Conservation (phyloP, 2,797 vertebrate species). For the Brachyalestes nurse region DNA sequence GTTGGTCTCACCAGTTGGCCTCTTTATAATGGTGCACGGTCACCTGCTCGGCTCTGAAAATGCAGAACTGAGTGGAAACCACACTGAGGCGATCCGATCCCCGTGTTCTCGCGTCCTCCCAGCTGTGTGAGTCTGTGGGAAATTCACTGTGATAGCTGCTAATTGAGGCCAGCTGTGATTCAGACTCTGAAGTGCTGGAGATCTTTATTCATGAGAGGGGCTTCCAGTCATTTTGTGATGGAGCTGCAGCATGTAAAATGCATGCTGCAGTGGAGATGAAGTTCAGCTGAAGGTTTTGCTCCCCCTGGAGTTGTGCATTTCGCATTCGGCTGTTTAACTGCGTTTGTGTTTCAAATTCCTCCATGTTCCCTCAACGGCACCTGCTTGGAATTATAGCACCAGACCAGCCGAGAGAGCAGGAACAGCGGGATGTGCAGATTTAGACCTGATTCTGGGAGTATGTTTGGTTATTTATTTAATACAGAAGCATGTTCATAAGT, state of each 20-base stretch:
- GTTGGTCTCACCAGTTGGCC: not conserved
- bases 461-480: not conserved
- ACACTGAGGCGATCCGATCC: conserved; percentile 36
- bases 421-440: not conserved
- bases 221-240: conserved; percentile 39
- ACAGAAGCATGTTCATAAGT: not conserved
- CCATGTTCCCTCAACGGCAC: too few species aligned
- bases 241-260: conserved; percentile 36
- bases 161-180: conserved; percentile 54
- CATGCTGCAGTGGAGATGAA: conserved; percentile 28
- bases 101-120: conserved; percentile 42
- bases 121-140: conserved; percentile 45
- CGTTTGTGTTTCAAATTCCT: not conserved
- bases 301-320: conserved; percentile 5
- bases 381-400: conserved; percentile 34
- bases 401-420: not conserved
- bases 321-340: conserved; percentile 26
- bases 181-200: conserved; percentile 21
- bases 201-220: conserved; percentile 52
- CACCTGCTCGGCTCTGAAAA: conserved; percentile 28
- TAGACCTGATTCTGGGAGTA: not conserved
- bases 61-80: conserved; percentile 31
- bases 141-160: conserved; percentile 51
- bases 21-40: not conserved
- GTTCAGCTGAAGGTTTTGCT: conserved; percentile 24